Evolutionary conservation across 2,888 invertebrate genomes (phyloP).

Genomic region (Ecliptopera silaceata): DNA sequence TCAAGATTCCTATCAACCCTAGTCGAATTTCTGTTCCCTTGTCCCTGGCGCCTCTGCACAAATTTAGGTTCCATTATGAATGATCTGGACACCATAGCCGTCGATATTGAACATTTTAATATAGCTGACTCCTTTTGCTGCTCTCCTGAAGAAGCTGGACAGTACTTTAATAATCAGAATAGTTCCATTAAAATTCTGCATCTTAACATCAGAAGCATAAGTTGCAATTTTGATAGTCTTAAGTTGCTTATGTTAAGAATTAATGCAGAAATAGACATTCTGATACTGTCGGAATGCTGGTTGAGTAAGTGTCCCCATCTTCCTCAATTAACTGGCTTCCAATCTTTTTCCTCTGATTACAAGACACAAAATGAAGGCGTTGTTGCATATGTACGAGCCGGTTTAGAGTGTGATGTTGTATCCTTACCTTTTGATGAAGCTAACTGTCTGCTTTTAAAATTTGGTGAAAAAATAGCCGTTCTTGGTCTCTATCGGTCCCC

Average conservation of each 20-base stretch:
- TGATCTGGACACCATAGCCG: neutral
- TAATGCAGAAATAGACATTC: neutral
- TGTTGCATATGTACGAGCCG: neutral
- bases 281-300: neutral
- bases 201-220: neutral
- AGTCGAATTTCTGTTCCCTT: no score
- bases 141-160: neutral
- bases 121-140: neutral
- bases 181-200: neutral
- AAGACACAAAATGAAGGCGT: neutral
- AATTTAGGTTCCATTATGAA: neutral
- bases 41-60: neutral
- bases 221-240: neutral
- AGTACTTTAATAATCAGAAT: neutral
- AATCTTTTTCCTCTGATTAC: neutral
- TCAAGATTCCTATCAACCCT: no score
- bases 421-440: neutral
- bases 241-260: neutral
- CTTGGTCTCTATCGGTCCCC: neutral
- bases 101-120: neutral
- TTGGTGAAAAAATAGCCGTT: neutral
- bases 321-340: neutral
- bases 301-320: neutral
- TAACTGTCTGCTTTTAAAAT: neutral
- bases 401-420: neutral